Evolutionary conservation across 2,888 invertebrate genomes (phyloP).

Genomic region (Dynastes maya): DNA sequence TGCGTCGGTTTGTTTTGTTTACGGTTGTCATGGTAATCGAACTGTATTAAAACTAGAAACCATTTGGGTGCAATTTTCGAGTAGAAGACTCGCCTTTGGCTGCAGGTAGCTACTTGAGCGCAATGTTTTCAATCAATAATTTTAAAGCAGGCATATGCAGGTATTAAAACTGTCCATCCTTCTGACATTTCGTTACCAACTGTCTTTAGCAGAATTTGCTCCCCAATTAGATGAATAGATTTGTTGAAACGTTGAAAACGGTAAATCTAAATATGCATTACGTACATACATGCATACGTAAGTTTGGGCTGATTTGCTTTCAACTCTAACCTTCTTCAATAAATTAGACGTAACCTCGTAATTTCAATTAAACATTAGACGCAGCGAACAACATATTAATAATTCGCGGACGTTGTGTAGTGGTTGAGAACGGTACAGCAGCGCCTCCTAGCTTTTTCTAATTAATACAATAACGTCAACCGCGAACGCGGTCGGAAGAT

Average conservation of each 20-base stretch:
- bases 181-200: no score
- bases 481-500: constrained; percentile 20
- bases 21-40: no score
- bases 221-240: not conserved
- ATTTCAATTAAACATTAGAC: constrained; percentile 16
- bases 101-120: no score
- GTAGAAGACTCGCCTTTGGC: no score
- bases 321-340: not conserved
- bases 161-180: no score
- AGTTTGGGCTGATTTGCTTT: not conserved
- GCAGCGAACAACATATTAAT: constrained; percentile 2
- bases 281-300: not conserved
- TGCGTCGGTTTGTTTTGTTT: no score
- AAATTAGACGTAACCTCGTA: constrained; percentile 3
- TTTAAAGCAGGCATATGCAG: no score
- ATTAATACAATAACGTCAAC: constrained; percentile 36
- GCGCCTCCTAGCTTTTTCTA: not conserved
- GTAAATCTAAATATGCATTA: not conserved
- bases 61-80: no score
- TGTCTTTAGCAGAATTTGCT: not conserved
- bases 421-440: not conserved
- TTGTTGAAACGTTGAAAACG: no score
- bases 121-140: no score
- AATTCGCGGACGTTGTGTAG: not conserved
- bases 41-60: no score